Conservation (phyloP, 37 sponge, comb jelly and placozoan species). For the Ephydatia muelleri region DNA sequence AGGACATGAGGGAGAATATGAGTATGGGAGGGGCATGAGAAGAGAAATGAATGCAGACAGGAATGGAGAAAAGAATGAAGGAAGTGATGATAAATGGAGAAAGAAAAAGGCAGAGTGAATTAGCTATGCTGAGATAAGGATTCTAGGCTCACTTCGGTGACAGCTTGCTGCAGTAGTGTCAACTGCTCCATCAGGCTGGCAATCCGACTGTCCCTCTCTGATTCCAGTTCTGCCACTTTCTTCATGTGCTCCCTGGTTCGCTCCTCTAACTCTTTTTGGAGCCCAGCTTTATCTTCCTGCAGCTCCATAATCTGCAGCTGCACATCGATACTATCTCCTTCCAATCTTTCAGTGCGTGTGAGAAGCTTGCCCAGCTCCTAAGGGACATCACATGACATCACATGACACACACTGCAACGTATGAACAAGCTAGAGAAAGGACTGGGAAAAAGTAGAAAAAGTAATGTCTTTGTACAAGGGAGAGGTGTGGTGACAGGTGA, state of each 20-base stretch:
- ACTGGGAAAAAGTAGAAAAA: too few species aligned
- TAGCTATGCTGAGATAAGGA: background rate
- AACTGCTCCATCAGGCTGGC: conserved; percentile 10
- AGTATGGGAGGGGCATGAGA: too few species aligned
- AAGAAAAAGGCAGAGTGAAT: too few species aligned
- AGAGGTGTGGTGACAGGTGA: background rate
- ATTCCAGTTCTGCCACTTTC: background rate
- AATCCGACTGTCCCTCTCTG: conserved; percentile 3
- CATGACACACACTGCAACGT: background rate
- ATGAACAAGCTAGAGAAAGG: too few species aligned
- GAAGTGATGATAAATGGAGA: too few species aligned
- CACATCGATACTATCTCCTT: conserved; percentile 31
- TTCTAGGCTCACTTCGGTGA: conserved; percentile 12
- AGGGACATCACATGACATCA: background rate
- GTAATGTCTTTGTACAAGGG: too few species aligned
- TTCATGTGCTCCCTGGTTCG: background rate
- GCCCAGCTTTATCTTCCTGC: conserved; percentile 39
- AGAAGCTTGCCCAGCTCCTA: background rate
- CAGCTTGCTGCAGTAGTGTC: background rate
- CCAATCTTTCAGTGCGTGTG: background rate
- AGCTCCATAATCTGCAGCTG: conserved; percentile 32
- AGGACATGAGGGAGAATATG: too few species aligned
- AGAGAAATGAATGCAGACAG: too few species aligned
- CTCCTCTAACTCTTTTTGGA: background rate
- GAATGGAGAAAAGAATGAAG: too few species aligned